Conservation (phyloP, 2,113 vertebrate species). For the Brachyhypopomus occidentalis region DNA sequence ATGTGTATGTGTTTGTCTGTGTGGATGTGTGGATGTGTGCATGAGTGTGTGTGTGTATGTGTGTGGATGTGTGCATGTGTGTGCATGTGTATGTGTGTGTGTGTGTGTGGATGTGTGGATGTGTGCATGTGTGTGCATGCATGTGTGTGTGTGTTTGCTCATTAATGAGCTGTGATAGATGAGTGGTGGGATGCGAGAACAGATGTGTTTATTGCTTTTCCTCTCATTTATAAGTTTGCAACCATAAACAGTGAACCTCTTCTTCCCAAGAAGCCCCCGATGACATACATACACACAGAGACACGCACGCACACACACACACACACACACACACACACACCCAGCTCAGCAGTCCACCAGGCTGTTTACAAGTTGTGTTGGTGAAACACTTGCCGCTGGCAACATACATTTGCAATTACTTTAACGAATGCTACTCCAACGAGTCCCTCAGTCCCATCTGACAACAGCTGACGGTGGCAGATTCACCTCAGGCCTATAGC, state of each 20-base stretch:
- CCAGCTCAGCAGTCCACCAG: conserved; percentile 21
- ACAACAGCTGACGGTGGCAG: conserved; percentile 32
- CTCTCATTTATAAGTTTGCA: conserved; percentile 46
- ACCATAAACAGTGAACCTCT: conserved; percentile 41
- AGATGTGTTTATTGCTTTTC: conserved; percentile 45
- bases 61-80: conserved; percentile 22
- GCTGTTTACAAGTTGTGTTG: conserved; percentile 21
- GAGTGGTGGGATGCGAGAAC: conserved; percentile 30
- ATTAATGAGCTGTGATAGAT: conserved; percentile 55
- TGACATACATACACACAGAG: conserved; percentile 27
- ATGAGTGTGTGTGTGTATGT: neutral
- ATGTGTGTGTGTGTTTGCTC: conserved; percentile 34
- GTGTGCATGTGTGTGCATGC: conserved; percentile 7
- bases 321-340: conserved; percentile 19
- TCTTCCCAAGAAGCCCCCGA: conserved; percentile 12
- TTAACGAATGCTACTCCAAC: conserved; percentile 34
- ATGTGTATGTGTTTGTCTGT: no score
- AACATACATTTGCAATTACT: conserved; percentile 32
- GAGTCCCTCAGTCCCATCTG: conserved; percentile 4
- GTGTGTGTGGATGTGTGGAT: neutral
- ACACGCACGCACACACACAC: conserved; percentile 37
- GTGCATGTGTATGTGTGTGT: conserved; percentile 9
- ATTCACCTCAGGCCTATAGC: conserved; percentile 4
- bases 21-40: no score
- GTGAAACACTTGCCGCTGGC: conserved; percentile 37